These are phyloP conservation scores for Acanthaster planci DNA, from an alignment of 35 echinoderm and acorn worm species.

Conservation along the genomic window DNA sequence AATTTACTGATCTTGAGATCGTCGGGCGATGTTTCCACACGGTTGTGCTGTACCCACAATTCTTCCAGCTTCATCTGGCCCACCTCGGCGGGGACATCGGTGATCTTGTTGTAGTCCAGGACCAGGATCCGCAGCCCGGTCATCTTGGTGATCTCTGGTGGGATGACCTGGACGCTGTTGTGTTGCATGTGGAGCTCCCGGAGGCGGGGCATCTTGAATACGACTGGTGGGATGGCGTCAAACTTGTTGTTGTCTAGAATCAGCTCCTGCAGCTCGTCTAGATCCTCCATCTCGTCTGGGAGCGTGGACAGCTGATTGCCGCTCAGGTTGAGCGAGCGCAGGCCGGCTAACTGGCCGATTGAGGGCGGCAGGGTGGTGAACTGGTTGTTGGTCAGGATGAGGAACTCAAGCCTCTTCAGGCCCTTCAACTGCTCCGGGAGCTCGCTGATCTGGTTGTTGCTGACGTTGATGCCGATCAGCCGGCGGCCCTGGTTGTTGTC, in stretches of 20 bases:
- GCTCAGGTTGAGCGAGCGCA: conserved; percentile 61
- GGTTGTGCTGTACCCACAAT: conserved; percentile 67
- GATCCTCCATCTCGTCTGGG: conserved; percentile 60
- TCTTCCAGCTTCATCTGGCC: conserved; percentile 59
- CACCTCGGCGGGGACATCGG: conserved; percentile 60
- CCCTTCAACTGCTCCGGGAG: conserved; percentile 63
- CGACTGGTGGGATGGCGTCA: conserved; percentile 60
- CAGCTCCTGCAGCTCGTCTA: conserved; percentile 57
- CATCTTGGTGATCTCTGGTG: conserved; percentile 55
- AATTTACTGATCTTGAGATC: conserved; percentile 17
- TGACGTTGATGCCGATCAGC: conserved; percentile 58
- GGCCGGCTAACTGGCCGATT: conserved; percentile 51
- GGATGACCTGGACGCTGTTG: conserved; percentile 58
- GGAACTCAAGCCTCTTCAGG: conserved; percentile 52
- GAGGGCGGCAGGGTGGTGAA: conserved; percentile 63
- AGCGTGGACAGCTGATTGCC: conserved; percentile 53
- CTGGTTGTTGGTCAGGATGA: conserved; percentile 58
- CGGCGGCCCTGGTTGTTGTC: background rate
- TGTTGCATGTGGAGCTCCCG: conserved; percentile 60
- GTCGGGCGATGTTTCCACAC: conserved; percentile 23
- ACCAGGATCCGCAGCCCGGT: conserved; percentile 52
- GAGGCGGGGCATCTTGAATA: conserved; percentile 60
- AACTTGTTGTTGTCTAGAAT: conserved; percentile 65
- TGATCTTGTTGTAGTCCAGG: conserved; percentile 69
- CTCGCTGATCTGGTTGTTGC: conserved; percentile 67